Evolutionary conservation across 2,797 vertebrate species (phyloP).

Genomic region (Microcaecilia unicolor): DNA sequence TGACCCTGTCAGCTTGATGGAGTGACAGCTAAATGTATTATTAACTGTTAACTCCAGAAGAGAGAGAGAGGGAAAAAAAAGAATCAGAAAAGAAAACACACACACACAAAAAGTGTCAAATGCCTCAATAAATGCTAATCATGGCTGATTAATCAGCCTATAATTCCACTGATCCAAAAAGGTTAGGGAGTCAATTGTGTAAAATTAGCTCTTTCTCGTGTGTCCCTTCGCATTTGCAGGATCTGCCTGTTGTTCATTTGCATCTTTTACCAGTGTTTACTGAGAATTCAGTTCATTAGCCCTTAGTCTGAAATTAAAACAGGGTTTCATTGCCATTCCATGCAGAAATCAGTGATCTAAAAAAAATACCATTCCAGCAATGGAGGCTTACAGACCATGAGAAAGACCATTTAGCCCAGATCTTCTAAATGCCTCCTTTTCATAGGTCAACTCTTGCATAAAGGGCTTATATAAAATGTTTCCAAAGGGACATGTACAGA

Average conservation of each 20-base stretch:
- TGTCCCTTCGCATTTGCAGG: conserved; percentile 56
- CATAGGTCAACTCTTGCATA: conserved; percentile 12
- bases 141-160: conserved; percentile 74
- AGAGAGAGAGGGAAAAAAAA: conserved; percentile 23
- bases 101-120: conserved; percentile 33
- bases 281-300: conserved; percentile 57
- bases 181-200: conserved; percentile 71
- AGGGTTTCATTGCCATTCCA: conserved; percentile 45
- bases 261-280: conserved; percentile 56
- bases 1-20: conserved; percentile 71
- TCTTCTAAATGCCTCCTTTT: conserved; percentile 30
- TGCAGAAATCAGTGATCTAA: conserved; percentile 41
- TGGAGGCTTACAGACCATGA: conserved; percentile 43
- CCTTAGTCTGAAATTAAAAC: conserved; percentile 48
- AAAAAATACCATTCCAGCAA: conserved; percentile 38
- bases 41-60: conserved; percentile 54
- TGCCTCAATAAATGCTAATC: conserved; percentile 71
- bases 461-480: too few relatives aligned
- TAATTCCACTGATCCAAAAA: conserved; percentile 77
- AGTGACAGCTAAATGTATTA: conserved; percentile 68
- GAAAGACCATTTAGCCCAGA: conserved; percentile 39
- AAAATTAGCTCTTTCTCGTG: conserved; percentile 65
- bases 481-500: too few relatives aligned
- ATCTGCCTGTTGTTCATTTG: conserved; percentile 52
- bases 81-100: rapidly evolving